Percentiles rank a stretch among this genome's conserved stretches.
Evolutionary conservation across 2,888 invertebrate genomes (phyloP).

Genomic region (Anaspis maculata): DNA sequence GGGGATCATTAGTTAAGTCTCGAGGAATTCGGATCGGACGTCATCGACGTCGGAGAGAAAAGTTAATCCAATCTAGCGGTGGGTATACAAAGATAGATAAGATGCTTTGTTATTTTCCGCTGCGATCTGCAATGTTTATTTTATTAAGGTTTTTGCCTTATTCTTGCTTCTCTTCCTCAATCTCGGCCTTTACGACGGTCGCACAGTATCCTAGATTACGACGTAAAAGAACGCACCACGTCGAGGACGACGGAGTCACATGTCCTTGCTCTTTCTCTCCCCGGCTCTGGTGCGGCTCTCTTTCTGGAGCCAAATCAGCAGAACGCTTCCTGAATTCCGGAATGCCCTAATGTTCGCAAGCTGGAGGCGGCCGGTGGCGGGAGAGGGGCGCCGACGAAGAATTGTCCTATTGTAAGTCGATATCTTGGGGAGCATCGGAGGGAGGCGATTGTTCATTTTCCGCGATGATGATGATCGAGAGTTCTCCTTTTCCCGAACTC

Average conservation of each 20-base stretch:
- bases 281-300: no score
- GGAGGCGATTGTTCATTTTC: no score
- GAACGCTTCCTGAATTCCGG: slow-evolving; percentile 9
- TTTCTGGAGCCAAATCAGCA: slow-evolving; percentile 11
- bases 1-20: no score
- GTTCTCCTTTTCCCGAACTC: no score
- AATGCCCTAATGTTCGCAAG: slow-evolving; percentile 8
- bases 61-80: slow-evolving; percentile 13
- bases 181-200: slow-evolving; percentile 17
- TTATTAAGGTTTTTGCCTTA: slow-evolving; percentile 15
- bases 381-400: no score
- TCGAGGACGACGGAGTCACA: slow-evolving; percentile 14
- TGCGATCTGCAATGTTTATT: slow-evolving; percentile 16
- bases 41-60: slow-evolving; percentile 2
- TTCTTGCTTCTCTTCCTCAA: slow-evolving; percentile 11
- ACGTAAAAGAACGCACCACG: slow-evolving; percentile 16
- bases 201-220: slow-evolving; percentile 16
- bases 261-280: no score
- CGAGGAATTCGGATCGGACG: no score
- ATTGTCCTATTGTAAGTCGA: neutral
- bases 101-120: slow-evolving; percentile 12
- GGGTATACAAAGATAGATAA: slow-evolving; percentile 11
- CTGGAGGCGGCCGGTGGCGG: no score
- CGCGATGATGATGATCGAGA: no score
- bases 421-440: no score